phyloP scores from a whole-genome alignment of 2,888 invertebrate species.

The Thelaira solivaga region DNA sequence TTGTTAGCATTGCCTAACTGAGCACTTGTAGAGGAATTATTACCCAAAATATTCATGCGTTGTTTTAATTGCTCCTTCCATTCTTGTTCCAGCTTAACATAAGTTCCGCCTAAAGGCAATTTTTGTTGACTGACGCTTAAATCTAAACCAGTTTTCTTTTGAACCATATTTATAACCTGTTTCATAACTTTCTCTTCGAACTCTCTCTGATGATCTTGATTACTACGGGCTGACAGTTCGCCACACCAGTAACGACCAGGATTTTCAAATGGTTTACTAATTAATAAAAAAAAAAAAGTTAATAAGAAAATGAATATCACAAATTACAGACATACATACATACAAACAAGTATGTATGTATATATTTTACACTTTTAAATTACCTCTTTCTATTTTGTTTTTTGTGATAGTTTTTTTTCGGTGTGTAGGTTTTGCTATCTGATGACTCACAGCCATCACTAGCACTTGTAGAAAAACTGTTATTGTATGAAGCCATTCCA shows the following conservation, averaged over 20 bases:
- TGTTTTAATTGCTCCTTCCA: slow-evolving; percentile 82
- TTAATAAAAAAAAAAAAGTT: neutral
- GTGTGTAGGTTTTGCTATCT: slow-evolving; percentile 64
- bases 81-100: slow-evolving; percentile 85
- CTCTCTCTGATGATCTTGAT: slow-evolving; percentile 91
- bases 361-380: neutral
- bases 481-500: slow-evolving; percentile 38
- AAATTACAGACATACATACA: too few relatives aligned
- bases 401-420: slow-evolving; percentile 50
- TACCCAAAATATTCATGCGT: slow-evolving; percentile 52
- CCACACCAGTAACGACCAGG: slow-evolving; percentile 85
- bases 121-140: slow-evolving; percentile 66
- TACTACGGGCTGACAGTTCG: slow-evolving; percentile 87
- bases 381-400: slow-evolving; percentile 44
- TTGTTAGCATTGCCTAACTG: neutral
- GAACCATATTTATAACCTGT: slow-evolving; percentile 74
- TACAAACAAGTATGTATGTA: neutral
- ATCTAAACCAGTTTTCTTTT: slow-evolving; percentile 74
- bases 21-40: neutral
- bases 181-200: slow-evolving; percentile 87
- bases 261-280: slow-evolving; percentile 66
- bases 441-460: slow-evolving; percentile 77
- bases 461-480: slow-evolving; percentile 72
- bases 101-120: slow-evolving; percentile 81
- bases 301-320: too few relatives aligned